A percentile compares a stretch with the other conserved stretches of the same genome.
These are phyloP conservation scores for Drosophila meridiana DNA, from an alignment of 2,888 invertebrate species.

Conservation along the genomic window DNA sequence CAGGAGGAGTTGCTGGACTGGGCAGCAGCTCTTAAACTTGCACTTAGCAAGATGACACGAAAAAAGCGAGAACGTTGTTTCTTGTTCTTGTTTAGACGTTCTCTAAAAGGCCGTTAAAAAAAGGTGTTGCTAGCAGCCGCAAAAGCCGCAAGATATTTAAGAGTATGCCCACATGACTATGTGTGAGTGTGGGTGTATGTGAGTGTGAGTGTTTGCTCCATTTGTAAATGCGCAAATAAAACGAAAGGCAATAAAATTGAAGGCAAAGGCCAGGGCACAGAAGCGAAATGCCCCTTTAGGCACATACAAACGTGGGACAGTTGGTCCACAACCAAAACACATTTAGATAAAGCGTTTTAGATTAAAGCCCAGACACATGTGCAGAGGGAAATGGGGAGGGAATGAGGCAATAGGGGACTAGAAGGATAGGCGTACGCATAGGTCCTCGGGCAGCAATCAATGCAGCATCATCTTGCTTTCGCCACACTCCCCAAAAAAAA, in stretches of 20 bases:
- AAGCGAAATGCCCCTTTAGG: constrained; percentile 20
- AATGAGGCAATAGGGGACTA: neutral
- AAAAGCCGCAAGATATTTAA: constrained; percentile 49
- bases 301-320: constrained; percentile 32
- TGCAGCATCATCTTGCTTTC: constrained; percentile 73
- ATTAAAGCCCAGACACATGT: constrained; percentile 61
- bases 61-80: constrained; percentile 18
- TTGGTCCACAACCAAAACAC: constrained; percentile 48
- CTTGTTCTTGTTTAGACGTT: constrained; percentile 30
- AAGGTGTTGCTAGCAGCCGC: constrained; percentile 58
- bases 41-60: constrained; percentile 66
- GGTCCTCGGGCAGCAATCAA: constrained; percentile 64
- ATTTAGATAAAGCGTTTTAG: constrained; percentile 80
- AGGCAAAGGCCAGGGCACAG: constrained; percentile 17
- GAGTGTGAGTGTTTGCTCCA: constrained; percentile 46
- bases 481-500: neutral
- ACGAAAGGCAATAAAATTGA: constrained; percentile 73
- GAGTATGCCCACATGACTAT: neutral
- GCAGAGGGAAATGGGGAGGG: neutral
- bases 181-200: constrained; percentile 11
- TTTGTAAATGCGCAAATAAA: constrained; percentile 79
- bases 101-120: constrained; percentile 38
- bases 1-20: neutral
- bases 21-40: constrained; percentile 50
- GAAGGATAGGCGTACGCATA: neutral